Evolutionary conservation across 2,797 vertebrate species (phyloP), one percentile per base, ranked within the genome.

Genomic region (Anguilla megastoma): DNA sequence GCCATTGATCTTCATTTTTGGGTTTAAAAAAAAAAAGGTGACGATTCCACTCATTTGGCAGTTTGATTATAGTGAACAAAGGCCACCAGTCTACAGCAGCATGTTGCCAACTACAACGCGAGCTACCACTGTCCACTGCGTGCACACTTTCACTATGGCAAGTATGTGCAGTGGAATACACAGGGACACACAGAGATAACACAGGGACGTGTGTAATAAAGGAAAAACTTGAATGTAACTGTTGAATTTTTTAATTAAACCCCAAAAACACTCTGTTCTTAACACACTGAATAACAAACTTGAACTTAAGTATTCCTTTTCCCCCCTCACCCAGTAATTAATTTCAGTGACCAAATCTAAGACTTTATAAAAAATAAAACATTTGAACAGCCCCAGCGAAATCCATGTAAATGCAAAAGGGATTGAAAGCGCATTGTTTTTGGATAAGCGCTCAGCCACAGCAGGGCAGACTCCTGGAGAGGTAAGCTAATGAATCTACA

Each of bases 401-500:
- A 84, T 6, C 52, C 6, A n/a, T 84, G 27, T 18, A 54, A 4
- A 56, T 56, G 50, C n/a, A 52, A 54, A 41, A n/a, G n/a, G 9
- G 50, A 84, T 54, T 7, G 52, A 41, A 45, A 41, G 45, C 9
- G 0, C 45, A 56, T 58, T 71, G 76, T 86, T 84, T 54, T 56
- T 16, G 52, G 60, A 56, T 16, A 80, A 83, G 56, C 52, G 41
- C 1, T 0, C 41, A 27, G 24, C 45, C 54, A 3, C n/a, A 58
- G 36, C 41, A 16, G 18, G 76, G 41, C 36, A 24, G 60, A 21
- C 41, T n/a, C 33, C 82, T 9, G 48, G 33, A 76, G 36, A 30
- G 85, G 14, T 30, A 30, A 33, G 86, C 79, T 84, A 86, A 86
- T 86, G 85, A 86, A 89, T 85, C 88, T 30, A 85, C 84, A 89